Evolutionary conservation across 2,113 vertebrate genomes (phyloP).

Genomic region (Oreocharis arfaki): DNA sequence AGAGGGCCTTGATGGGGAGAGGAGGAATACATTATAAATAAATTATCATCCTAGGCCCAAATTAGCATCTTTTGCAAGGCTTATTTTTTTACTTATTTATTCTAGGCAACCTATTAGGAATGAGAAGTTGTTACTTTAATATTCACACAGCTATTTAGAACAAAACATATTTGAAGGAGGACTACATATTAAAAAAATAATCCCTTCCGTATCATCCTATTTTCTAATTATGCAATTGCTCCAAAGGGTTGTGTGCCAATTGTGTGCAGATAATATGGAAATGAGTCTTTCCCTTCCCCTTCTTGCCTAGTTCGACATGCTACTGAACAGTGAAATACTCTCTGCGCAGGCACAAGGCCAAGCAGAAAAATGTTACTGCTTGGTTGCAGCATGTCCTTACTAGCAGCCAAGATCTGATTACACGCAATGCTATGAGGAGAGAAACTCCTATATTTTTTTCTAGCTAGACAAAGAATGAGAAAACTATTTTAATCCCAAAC

Average conservation of each 20-base stretch:
- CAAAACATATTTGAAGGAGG: not conserved
- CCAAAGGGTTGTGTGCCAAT: not conserved
- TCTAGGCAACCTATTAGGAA: not conserved
- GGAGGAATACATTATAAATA: not conserved
- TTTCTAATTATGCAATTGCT: not conserved
- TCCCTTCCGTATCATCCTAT: not conserved
- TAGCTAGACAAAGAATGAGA: not conserved
- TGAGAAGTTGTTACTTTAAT: not conserved
- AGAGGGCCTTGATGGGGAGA: not conserved
- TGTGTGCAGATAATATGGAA: not conserved
- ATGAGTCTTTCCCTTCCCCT: not conserved
- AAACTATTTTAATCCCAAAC: not conserved
- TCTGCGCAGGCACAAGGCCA: not conserved
- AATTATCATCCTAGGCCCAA: not conserved
- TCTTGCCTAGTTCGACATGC: not conserved
- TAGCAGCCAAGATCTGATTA: not conserved
- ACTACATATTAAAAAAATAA: not conserved
- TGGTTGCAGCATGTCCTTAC: slow-evolving; percentile 4
- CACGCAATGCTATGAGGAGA: not conserved
- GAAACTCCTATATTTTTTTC: not conserved
- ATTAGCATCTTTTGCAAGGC: not conserved
- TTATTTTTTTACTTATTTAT: not conserved
- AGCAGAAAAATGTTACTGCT: slow-evolving; percentile 29
- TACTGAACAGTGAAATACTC: slow-evolving; percentile 17
- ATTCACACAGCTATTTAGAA: not conserved